A percentile compares a stretch with the other conserved stretches of the same genome.
Evolutionary conservation across 2,797 vertebrate genomes (phyloP).

Genomic region (Heteromormyrus szaboi): DNA sequence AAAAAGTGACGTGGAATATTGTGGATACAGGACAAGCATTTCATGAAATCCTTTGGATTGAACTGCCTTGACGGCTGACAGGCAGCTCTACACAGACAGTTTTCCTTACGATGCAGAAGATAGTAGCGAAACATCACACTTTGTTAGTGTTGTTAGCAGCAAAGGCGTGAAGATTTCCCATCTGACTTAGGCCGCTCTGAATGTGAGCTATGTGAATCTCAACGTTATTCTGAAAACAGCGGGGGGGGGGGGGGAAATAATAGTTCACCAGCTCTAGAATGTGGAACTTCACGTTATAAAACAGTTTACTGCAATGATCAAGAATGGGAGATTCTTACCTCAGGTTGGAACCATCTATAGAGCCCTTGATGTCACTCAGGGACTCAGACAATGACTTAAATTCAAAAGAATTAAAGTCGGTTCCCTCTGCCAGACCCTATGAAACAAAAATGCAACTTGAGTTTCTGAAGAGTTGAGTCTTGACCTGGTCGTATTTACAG

Average conservation of each 20-base stretch:
- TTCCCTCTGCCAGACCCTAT: constrained; percentile 92
- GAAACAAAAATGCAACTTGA: constrained; percentile 25
- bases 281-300: background rate
- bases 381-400: constrained; percentile 98
- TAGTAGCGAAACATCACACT: constrained; percentile 62
- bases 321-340: constrained; percentile 62
- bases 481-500: background rate
- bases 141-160: constrained; percentile 94
- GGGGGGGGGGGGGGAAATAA: constrained; percentile 39
- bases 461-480: background rate
- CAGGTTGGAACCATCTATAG: constrained; percentile 92
- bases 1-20: background rate
- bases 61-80: background rate
- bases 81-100: background rate
- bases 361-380: constrained; percentile 94
- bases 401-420: constrained; percentile 96
- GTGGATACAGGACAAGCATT: background rate
- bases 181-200: constrained; percentile 97
- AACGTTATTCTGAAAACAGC: constrained; percentile 98
- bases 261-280: background rate
- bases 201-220: constrained; percentile 99
- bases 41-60: background rate
- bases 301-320: background rate
- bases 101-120: background rate
- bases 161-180: constrained; percentile 96